Conservation (phyloP, 2,113 vertebrate genomes). For the Phycodurus eques region DNA sequence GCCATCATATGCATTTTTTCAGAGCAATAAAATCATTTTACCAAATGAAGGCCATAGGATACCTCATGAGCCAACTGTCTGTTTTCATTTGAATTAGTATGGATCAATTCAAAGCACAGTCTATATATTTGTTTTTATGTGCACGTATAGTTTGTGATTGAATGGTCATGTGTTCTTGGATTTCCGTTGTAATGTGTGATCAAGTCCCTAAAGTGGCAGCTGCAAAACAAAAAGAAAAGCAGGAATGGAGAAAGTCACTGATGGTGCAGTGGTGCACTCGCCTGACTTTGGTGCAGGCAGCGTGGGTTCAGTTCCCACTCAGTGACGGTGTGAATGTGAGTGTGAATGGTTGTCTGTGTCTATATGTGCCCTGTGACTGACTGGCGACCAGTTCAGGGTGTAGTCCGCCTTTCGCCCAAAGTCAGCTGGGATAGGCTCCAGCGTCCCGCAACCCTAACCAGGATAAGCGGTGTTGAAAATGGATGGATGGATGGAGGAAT, state of each 20-base stretch:
- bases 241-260: constrained; percentile 47
- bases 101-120: constrained; percentile 62
- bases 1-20: background rate
- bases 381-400: too few relatives aligned
- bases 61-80: constrained; percentile 46
- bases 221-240: constrained; percentile 24
- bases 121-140: constrained; percentile 17
- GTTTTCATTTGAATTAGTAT: constrained; percentile 43
- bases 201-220: constrained; percentile 53
- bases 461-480: too few relatives aligned
- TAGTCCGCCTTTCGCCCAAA: too few relatives aligned
- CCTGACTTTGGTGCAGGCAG: too few relatives aligned
- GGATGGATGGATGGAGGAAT: too few relatives aligned
- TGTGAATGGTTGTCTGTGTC: too few relatives aligned
- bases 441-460: too few relatives aligned
- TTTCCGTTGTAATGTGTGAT: constrained; percentile 39
- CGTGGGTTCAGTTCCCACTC: too few relatives aligned
- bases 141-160: background rate
- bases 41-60: constrained; percentile 64
- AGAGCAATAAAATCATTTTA: constrained; percentile 51
- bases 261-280: too few relatives aligned
- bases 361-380: too few relatives aligned
- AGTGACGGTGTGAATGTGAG: too few relatives aligned
- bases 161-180: constrained; percentile 16
- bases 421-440: too few relatives aligned